Percentiles rank a stretch among this genome's conserved stretches.
Conservation (phyloP, 2,797 vertebrate genomes). For the Mormyrus proboscirostris region DNA sequence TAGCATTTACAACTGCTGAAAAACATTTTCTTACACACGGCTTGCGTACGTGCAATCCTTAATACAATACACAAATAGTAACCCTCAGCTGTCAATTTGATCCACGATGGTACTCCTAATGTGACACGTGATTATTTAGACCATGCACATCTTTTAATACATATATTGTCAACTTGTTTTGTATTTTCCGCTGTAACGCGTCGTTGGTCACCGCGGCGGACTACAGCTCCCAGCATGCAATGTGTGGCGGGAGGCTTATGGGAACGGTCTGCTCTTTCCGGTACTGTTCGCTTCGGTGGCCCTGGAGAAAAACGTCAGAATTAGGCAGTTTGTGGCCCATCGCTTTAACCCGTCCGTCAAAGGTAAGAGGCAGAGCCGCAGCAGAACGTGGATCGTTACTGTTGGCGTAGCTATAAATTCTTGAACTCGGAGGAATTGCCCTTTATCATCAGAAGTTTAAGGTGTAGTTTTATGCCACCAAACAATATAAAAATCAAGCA, state of each 20-base stretch:
- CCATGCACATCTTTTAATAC: neutral
- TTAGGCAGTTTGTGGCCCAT: neutral
- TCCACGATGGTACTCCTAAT: neutral
- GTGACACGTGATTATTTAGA: neutral
- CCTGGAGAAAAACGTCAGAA: neutral
- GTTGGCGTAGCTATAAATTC: neutral
- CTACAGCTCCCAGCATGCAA: neutral
- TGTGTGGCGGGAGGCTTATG: neutral
- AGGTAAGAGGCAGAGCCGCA: neutral
- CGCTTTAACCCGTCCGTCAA: neutral
- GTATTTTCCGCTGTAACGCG: neutral
- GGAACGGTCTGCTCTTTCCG: neutral
- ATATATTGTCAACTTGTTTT: neutral
- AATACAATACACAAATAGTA: neutral
- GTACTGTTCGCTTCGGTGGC: neutral
- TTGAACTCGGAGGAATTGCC: neutral
- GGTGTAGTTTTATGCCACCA: neutral
- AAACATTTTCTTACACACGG: neutral
- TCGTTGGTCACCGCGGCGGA: neutral
- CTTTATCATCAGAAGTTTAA: neutral
- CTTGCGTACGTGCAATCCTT: neutral
- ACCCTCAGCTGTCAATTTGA: neutral
- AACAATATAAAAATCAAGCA: too few species aligned
- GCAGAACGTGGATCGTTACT: neutral
- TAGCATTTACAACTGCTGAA: neutral